phyloP scores from a whole-genome alignment of 2,888 invertebrate species.

The Heliconius hortense region DNA sequence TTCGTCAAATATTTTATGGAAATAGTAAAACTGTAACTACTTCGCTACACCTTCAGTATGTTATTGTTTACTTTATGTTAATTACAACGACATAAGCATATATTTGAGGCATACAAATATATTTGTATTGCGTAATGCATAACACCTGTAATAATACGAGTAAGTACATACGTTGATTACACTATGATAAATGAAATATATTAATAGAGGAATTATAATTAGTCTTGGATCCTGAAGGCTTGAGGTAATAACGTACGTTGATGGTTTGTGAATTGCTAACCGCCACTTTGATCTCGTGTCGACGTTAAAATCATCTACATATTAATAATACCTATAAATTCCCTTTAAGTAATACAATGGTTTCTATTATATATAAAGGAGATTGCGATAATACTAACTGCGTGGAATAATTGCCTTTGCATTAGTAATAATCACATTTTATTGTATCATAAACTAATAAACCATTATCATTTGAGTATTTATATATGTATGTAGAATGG shows the following conservation, averaged over 20 bases:
- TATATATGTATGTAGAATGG: neutral
- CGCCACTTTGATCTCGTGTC: slow-evolving; percentile 6
- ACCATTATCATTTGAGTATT: neutral
- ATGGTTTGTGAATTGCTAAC: slow-evolving; percentile 7
- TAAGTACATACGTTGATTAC: neutral
- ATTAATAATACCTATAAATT: neutral
- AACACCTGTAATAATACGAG: slow-evolving; percentile 1
- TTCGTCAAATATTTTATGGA: neutral
- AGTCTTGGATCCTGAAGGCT: neutral
- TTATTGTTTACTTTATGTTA: slow-evolving; percentile 4
- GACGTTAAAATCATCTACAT: neutral
- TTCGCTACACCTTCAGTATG: neutral
- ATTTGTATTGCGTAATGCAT: slow-evolving; percentile 10
- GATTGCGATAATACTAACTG: neutral
- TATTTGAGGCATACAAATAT: neutral
- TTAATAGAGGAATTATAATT: slow-evolving; percentile 12
- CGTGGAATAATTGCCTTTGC: neutral
- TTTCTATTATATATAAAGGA: neutral
- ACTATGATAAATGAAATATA: neutral
- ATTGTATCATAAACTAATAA: slow-evolving; percentile 14
- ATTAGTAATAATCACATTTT: slow-evolving; percentile 16
- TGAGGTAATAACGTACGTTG: slow-evolving; percentile 4
- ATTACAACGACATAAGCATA: neutral
- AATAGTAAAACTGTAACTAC: neutral
- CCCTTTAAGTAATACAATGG: neutral